These are phyloP conservation scores for Metalampra italica DNA, from an alignment of 2,888 invertebrate genomes.

Conservation along the genomic window DNA sequence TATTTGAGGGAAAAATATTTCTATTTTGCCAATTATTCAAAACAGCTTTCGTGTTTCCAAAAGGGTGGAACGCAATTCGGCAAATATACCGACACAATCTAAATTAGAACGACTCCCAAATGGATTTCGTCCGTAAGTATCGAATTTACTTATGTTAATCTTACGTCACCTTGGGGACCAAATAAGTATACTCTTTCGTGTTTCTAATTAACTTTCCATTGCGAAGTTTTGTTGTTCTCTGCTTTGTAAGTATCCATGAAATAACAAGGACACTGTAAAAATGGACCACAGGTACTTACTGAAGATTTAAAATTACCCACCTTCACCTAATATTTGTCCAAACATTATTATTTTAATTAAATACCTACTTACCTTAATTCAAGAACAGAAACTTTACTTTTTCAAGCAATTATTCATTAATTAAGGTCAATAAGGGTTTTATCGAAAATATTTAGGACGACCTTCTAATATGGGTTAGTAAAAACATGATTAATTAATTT, in stretches of 20 bases:
- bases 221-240: slow-evolving; percentile 22
- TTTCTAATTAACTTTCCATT: slow-evolving; percentile 48
- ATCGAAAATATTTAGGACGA: background rate
- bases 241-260: too few species aligned
- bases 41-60: slow-evolving; percentile 41
- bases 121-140: slow-evolving; percentile 46
- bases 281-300: too few species aligned
- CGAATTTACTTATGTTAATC: slow-evolving; percentile 70
- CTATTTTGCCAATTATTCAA: slow-evolving; percentile 51
- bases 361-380: too few species aligned
- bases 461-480: background rate
- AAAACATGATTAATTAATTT: background rate
- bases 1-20: slow-evolving; percentile 13
- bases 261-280: too few species aligned
- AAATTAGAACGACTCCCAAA: slow-evolving; percentile 50
- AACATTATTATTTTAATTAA: too few species aligned
- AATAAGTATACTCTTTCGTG: slow-evolving; percentile 43
- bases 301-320: too few species aligned
- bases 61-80: slow-evolving; percentile 47
- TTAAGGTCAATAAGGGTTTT: background rate
- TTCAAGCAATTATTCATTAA: background rate
- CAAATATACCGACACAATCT: slow-evolving; percentile 46
- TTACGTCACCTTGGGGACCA: slow-evolving; percentile 58
- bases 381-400: too few species aligned
- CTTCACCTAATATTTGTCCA: too few species aligned